Evolutionary conservation across 2,113 vertebrate species (phyloP).

Genomic region (Paralichthys olivaceus): DNA sequence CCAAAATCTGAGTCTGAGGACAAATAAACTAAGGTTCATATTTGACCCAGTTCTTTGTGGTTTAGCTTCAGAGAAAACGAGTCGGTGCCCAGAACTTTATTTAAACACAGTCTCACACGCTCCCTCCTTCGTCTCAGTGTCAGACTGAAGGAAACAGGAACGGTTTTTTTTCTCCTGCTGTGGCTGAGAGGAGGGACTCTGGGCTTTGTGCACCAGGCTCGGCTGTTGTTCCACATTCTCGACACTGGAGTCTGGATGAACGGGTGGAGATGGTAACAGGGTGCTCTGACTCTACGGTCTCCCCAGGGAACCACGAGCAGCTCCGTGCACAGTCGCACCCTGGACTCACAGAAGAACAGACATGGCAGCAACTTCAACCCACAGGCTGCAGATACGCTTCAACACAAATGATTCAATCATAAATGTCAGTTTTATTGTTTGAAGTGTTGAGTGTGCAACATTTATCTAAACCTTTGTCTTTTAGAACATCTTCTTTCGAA

Average conservation of each 20-base stretch:
- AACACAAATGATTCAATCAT: background rate
- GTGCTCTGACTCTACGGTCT: slow-evolving; percentile 56
- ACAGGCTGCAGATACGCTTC: background rate
- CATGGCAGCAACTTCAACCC: background rate
- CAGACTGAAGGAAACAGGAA: background rate
- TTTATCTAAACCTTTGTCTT: no score
- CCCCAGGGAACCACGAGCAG: slow-evolving; percentile 55
- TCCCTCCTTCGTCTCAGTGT: background rate
- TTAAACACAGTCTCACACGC: background rate
- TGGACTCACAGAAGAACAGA: background rate
- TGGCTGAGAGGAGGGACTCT: slow-evolving; percentile 33
- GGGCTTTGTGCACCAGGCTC: slow-evolving; percentile 61
- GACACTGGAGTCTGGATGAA: slow-evolving; percentile 79
- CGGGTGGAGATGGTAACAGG: slow-evolving; percentile 82
- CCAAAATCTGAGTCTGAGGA: no score
- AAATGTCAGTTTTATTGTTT: background rate
- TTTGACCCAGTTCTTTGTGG: background rate
- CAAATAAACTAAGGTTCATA: no score
- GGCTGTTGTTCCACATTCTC: slow-evolving; percentile 75
- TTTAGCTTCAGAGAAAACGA: background rate
- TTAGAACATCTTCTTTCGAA: no score
- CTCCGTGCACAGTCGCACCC: background rate
- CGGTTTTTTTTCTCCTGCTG: background rate
- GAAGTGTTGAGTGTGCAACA: background rate
- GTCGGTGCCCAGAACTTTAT: background rate